Conservation (phyloP, 2,797 vertebrate genomes). For the Scarus forsteni region DNA sequence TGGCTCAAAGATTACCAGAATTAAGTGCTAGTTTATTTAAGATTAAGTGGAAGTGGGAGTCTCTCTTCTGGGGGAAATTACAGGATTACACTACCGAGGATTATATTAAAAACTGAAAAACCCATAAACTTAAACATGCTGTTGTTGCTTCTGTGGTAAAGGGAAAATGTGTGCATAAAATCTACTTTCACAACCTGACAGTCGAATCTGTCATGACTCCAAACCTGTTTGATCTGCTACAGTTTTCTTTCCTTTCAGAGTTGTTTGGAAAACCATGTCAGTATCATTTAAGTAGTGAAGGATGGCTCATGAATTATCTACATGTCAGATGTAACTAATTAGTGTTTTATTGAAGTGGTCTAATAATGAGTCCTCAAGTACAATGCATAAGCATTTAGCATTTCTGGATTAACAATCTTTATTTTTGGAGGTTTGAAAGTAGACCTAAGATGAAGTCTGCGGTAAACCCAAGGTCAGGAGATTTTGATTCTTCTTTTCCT, state of each 20-base stretch:
- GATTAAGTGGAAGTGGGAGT: constrained; percentile 60
- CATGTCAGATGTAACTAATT: too few species aligned
- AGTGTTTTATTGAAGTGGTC: too few species aligned
- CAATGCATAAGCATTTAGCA: too few species aligned
- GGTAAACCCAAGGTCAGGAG: too few species aligned
- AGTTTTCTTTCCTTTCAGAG: neutral
- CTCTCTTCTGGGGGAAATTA: constrained; percentile 53
- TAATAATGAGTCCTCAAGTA: too few species aligned
- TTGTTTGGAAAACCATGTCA: neutral
- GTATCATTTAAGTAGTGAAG: neutral
- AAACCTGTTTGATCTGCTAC: neutral
- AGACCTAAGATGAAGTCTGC: too few species aligned
- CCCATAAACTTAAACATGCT: neutral
- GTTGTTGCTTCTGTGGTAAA: neutral
- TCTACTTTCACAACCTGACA: neutral
- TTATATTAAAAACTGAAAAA: constrained; percentile 29
- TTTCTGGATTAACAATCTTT: too few species aligned
- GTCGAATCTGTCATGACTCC: neutral
- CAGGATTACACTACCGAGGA: constrained; percentile 60
- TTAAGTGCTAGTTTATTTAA: constrained; percentile 56
- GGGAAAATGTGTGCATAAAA: neutral
- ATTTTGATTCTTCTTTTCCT: too few species aligned
- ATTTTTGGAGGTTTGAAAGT: too few species aligned
- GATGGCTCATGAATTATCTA: neutral
- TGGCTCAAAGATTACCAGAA: constrained; percentile 52